These are phyloP conservation scores for Hyperoplus immaculatus DNA, from an alignment of 2,797 vertebrate species.

Conservation along the genomic window DNA sequence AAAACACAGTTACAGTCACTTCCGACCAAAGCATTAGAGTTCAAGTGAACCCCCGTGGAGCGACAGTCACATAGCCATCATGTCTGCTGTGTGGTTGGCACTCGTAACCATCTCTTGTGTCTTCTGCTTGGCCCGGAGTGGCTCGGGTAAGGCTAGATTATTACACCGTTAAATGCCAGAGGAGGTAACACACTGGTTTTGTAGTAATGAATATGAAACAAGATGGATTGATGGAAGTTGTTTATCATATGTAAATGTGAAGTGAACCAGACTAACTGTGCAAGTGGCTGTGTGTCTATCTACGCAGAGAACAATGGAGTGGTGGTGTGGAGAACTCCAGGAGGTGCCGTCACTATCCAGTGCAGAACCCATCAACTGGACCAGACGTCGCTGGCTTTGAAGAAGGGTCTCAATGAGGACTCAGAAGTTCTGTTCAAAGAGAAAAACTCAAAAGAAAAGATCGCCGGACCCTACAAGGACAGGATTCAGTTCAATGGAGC, in stretches of 20 bases:
- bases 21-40: neutral
- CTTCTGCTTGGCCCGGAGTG: neutral
- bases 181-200: neutral
- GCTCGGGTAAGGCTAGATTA: conserved; percentile 48
- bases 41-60: neutral
- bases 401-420: neutral
- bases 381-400: rapidly evolving
- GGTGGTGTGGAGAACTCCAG: conserved; percentile 24
- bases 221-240: neutral
- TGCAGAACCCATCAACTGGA: rapidly evolving
- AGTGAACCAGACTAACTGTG: rapidly evolving
- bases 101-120: conserved; percentile 38
- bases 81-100: conserved; percentile 48
- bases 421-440: rapidly evolving
- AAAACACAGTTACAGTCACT: neutral
- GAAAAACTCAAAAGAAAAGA: rapidly evolving
- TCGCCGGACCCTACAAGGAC: rapidly evolving
- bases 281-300: neutral
- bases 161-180: neutral
- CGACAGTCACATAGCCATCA: conserved; percentile 21
- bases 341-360: conserved; percentile 50
- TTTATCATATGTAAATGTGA: neutral
- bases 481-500: neutral
- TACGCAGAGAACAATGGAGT: conserved; percentile 8
- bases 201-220: neutral